Evolutionary conservation across 2,888 invertebrate genomes (phyloP).

Genomic region (Formica aserva): DNA sequence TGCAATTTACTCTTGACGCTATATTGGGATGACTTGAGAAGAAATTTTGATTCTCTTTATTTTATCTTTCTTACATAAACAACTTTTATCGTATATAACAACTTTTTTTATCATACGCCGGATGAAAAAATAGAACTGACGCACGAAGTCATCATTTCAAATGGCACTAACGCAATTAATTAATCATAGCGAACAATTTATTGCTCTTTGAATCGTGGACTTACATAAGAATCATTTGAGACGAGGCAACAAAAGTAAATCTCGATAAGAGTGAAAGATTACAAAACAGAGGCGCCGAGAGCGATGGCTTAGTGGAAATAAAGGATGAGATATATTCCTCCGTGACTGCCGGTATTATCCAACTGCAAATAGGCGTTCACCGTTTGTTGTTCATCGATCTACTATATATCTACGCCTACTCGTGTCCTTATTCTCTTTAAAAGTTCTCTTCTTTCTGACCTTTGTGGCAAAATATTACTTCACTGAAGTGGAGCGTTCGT

Average conservation of each 20-base stretch:
- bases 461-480: slow-evolving; percentile 35
- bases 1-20: slow-evolving; percentile 28
- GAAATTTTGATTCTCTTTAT: not conserved
- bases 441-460: slow-evolving; percentile 13
- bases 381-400: slow-evolving; percentile 52
- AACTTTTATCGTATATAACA: not conserved
- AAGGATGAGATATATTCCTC: slow-evolving; percentile 26
- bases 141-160: not conserved
- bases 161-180: not conserved
- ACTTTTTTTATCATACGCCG: not conserved
- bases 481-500: not conserved
- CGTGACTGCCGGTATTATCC: slow-evolving; percentile 30
- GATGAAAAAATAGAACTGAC: not conserved
- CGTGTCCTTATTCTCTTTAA: slow-evolving; percentile 2
- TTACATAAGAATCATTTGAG: not conserved
- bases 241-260: slow-evolving; percentile 13
- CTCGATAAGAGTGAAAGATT: not conserved
- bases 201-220: not conserved
- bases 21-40: slow-evolving; percentile 27
- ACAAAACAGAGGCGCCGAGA: not conserved
- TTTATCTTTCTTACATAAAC: not conserved
- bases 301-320: not conserved
- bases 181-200: not conserved
- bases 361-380: slow-evolving; percentile 55
- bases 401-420: not conserved